phyloP scores from a whole-genome alignment of 2,888 invertebrate genomes.

The Philhelius pedissequus region DNA sequence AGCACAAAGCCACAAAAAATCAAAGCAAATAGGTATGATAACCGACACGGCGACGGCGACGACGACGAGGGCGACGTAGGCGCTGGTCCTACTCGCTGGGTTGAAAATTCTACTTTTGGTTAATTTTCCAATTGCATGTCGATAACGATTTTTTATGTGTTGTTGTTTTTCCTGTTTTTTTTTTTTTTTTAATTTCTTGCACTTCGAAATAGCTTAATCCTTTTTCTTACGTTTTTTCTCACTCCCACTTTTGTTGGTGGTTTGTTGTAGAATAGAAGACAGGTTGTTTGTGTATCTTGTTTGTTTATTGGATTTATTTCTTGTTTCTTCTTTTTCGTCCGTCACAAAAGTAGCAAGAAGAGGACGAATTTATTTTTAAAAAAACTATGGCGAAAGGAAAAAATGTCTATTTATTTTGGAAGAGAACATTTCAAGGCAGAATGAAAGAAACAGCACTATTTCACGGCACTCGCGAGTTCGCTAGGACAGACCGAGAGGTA shows the following conservation, averaged over 20 bases:
- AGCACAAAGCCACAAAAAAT: constrained; percentile 12
- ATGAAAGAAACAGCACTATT: constrained; percentile 55
- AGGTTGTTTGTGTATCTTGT: constrained; percentile 62
- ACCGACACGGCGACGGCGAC: neutral
- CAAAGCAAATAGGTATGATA: constrained; percentile 15
- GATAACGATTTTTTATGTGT: constrained; percentile 36
- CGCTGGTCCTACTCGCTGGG: neutral
- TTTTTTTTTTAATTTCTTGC: constrained; percentile 25
- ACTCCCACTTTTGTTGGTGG: constrained; percentile 24
- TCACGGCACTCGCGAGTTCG: constrained; percentile 19
- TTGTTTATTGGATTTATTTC: constrained; percentile 59
- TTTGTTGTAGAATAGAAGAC: constrained; percentile 7
- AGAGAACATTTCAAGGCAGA: constrained; percentile 49
- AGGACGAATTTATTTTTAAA: constrained; percentile 19
- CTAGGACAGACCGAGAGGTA: constrained; percentile 53
- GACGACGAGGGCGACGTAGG: neutral
- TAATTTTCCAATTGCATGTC: constrained; percentile 57
- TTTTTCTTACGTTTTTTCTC: constrained; percentile 43
- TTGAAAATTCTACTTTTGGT: constrained; percentile 31
- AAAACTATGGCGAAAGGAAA: neutral
- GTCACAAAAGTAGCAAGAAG: constrained; percentile 12
- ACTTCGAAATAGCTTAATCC: constrained; percentile 52
- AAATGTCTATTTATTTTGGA: constrained; percentile 39
- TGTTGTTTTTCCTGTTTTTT: constrained; percentile 1
- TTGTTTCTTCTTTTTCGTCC: constrained; percentile 40